Evolutionary conservation across 2,113 vertebrate genomes (phyloP).

Genomic region (Labeo rohita): DNA sequence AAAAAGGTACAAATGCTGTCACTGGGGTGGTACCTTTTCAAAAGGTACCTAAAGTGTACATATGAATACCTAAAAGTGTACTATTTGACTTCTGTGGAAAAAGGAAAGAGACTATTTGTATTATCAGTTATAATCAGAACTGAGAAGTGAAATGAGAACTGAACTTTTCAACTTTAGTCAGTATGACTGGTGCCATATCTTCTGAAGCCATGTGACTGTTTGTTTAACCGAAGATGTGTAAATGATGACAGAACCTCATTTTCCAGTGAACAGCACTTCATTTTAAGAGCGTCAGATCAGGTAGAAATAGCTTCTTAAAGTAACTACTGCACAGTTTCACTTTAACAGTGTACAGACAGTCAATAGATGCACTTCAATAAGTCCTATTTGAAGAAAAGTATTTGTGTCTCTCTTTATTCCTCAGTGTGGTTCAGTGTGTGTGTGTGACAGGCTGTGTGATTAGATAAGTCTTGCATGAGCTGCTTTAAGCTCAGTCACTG

Average conservation of each 20-base stretch:
- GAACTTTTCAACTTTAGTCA: neutral
- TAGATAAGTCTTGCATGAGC: constrained; percentile 51
- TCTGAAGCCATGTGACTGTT: neutral
- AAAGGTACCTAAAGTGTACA: too few species aligned
- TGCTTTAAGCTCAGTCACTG: constrained; percentile 43
- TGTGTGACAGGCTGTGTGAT: constrained; percentile 48
- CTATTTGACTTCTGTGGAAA: too few species aligned
- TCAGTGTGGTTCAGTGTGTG: constrained; percentile 38
- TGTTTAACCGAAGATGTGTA: neutral
- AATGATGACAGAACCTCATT: neutral
- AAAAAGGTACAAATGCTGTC: too few species aligned
- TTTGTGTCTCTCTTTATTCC: neutral
- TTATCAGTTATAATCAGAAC: too few species aligned
- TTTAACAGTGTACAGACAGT: neutral
- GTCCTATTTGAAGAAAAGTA: neutral
- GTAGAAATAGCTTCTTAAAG: neutral
- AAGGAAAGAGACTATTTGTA: too few species aligned
- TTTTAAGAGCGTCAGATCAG: neutral
- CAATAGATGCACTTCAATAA: neutral
- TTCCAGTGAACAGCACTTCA: neutral
- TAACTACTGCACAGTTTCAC: neutral
- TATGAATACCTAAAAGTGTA: too few species aligned
- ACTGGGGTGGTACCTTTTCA: too few species aligned
- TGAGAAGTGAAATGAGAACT: neutral
- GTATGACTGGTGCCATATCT: neutral